These are phyloP conservation scores for Squalus acanthias DNA, from an alignment of 2,797 vertebrate species.

Conservation along the genomic window DNA sequence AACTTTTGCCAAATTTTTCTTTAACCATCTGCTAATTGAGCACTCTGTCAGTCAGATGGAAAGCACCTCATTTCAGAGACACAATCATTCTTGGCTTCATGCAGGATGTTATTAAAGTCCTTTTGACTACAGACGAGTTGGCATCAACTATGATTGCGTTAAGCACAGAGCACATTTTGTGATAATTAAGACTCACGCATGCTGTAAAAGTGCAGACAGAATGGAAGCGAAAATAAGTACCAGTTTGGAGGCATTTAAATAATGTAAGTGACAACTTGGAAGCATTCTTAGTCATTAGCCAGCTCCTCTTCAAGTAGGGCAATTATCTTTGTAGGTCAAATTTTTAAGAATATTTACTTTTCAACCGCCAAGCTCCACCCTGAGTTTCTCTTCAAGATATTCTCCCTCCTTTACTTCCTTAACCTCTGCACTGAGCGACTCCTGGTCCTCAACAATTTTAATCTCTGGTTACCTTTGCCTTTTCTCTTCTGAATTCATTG, in stretches of 20 bases:
- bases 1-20: slow-evolving; percentile 13
- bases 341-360: slow-evolving; percentile 34
- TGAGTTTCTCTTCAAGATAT: neutral
- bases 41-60: slow-evolving; percentile 31
- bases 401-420: neutral
- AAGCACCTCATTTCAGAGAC: slow-evolving; percentile 33
- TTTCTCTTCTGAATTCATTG: neutral
- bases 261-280: slow-evolving; percentile 36
- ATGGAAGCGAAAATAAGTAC: slow-evolving; percentile 35
- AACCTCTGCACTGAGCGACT: neutral
- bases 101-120: slow-evolving; percentile 36
- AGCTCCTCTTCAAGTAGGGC: slow-evolving; percentile 11
- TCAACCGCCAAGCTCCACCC: neutral
- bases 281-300: slow-evolving; percentile 30
- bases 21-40: slow-evolving; percentile 35
- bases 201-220: slow-evolving; percentile 19
- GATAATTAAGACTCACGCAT: slow-evolving; percentile 32
- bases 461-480: neutral
- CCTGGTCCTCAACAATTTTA: neutral
- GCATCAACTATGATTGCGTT: slow-evolving; percentile 35
- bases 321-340: slow-evolving; percentile 38
- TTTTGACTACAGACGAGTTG: slow-evolving; percentile 32
- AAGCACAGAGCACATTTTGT: slow-evolving; percentile 33
- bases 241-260: slow-evolving; percentile 35
- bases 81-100: slow-evolving; percentile 34